Percentiles rank a stretch among this genome's conserved stretches.
These are phyloP conservation scores for Varecia variegata DNA, from an alignment of 2,797 vertebrate genomes.

Conservation along the genomic window DNA sequence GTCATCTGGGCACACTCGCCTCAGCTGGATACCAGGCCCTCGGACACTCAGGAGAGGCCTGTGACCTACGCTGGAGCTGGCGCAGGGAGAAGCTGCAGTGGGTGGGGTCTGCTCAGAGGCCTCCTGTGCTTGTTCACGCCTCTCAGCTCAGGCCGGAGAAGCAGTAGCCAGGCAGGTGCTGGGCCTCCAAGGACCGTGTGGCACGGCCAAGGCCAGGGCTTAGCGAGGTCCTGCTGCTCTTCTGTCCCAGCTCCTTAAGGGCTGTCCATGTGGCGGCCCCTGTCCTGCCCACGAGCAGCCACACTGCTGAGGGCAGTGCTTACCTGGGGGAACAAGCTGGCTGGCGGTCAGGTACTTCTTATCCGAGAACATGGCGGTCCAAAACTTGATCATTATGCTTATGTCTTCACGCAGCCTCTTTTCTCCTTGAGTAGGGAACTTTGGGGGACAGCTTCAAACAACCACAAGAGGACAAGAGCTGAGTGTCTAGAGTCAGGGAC, in stretches of 20 bases:
- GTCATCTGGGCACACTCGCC: background rate
- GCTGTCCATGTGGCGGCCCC: background rate
- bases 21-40: accelerated
- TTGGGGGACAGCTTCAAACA: constrained; percentile 89
- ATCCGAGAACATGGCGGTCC: constrained; percentile 98
- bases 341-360: constrained; percentile 98
- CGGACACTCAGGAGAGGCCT: background rate
- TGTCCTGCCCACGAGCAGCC: background rate
- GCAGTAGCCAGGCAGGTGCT: background rate
- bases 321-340: constrained; percentile 95
- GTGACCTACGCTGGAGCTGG: background rate
- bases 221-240: background rate
- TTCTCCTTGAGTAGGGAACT: constrained; percentile 95
- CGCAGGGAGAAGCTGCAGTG: accelerated
- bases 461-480: constrained; percentile 34
- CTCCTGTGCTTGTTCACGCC: background rate
- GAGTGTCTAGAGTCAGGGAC: background rate
- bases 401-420: constrained; percentile 97
- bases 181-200: background rate
- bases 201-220: background rate
- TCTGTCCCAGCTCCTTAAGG: background rate
- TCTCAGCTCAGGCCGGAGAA: background rate
- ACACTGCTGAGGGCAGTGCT: constrained; percentile 75
- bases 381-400: constrained; percentile 95
- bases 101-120: background rate